phyloP scores from a whole-genome alignment of 2,888 invertebrate species.

The Malthinus seriepunctatus region DNA sequence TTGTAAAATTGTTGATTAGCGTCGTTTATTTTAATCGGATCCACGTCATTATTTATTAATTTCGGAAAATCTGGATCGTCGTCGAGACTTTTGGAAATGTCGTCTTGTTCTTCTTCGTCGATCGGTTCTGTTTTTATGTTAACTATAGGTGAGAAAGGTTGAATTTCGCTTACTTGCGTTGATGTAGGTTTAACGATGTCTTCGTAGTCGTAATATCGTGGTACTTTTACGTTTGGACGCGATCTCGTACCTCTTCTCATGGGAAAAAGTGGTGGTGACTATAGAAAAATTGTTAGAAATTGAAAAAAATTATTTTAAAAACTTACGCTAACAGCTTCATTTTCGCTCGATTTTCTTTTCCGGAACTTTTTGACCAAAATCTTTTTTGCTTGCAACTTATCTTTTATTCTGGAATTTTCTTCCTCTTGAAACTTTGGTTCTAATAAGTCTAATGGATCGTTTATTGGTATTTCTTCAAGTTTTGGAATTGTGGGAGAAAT shows the following conservation, averaged over 20 bases:
- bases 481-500: constrained; percentile 13
- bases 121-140: constrained; percentile 51
- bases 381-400: constrained; percentile 27
- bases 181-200: constrained; percentile 24
- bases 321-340: constrained; percentile 32
- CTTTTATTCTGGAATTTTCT: constrained; percentile 9
- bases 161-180: constrained; percentile 4
- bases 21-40: not conserved
- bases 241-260: constrained; percentile 52
- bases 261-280: constrained; percentile 47
- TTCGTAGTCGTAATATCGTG: constrained; percentile 48
- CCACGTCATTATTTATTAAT: too few relatives aligned
- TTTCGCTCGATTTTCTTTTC: constrained; percentile 37
- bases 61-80: not conserved
- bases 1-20: constrained; percentile 5
- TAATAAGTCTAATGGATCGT: constrained; percentile 44
- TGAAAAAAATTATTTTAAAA: not conserved
- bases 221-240: constrained; percentile 52
- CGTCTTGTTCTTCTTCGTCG: constrained; percentile 34
- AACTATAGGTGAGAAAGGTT: constrained; percentile 35
- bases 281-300: constrained; percentile 29
- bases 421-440: constrained; percentile 48
- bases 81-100: constrained; percentile 18
- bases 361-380: constrained; percentile 31
- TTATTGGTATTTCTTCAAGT: constrained; percentile 19